Evolutionary conservation across 2,888 invertebrate species (phyloP).

Genomic region (Luperina testacea): DNA sequence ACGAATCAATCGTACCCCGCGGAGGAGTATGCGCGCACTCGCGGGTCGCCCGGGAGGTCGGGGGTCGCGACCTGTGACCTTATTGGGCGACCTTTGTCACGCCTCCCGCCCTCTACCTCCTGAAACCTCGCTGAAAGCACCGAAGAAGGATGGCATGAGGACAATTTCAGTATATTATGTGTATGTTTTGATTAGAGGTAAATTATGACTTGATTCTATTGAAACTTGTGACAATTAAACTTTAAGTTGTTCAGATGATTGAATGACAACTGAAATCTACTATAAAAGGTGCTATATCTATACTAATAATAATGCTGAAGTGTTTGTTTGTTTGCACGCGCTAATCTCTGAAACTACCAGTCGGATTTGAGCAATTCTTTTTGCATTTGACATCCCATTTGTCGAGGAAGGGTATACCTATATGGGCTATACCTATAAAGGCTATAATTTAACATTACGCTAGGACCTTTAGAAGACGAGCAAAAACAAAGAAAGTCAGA

Average conservation of each 20-base stretch:
- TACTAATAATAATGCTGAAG: no score
- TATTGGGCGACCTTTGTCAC: slow-evolving; percentile 88
- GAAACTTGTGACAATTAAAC: neutral
- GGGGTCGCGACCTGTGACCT: slow-evolving; percentile 88
- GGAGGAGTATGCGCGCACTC: slow-evolving; percentile 66
- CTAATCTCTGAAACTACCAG: no score
- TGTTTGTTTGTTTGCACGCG: no score
- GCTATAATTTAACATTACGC: no score
- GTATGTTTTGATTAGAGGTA: slow-evolving; percentile 11
- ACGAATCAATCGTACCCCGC: slow-evolving; percentile 65
- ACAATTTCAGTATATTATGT: slow-evolving; percentile 43
- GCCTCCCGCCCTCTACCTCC: slow-evolving; percentile 80
- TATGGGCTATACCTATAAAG: no score
- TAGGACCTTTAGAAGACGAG: no score
- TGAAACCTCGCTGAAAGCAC: slow-evolving; percentile 74
- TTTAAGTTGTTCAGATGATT: neutral
- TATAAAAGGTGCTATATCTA: neutral
- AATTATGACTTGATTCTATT: neutral
- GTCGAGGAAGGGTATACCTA: no score
- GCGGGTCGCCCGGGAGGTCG: slow-evolving; percentile 78
- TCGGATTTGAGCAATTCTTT: no score
- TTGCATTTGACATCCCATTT: no score
- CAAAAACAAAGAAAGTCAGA: no score
- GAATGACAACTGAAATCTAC: neutral
- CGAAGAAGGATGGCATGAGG: slow-evolving; percentile 73